Conservation (phyloP, 2,113 vertebrate genomes). For the Calyptomena viridis region DNA sequence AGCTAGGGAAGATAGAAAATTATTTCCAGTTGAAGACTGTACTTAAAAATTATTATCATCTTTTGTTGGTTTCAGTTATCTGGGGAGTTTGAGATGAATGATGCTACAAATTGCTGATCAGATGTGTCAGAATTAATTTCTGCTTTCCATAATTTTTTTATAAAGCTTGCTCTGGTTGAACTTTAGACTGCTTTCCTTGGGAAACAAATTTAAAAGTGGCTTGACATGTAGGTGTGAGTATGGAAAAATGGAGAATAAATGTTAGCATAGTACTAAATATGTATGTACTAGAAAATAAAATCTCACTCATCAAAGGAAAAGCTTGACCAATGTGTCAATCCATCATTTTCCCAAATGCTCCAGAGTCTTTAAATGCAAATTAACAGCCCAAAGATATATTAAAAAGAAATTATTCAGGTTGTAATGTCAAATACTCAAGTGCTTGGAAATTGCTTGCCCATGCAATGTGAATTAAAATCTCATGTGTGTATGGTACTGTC, state of each 20-base stretch:
- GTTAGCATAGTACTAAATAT: conserved; percentile 6
- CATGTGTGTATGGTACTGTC: not conserved
- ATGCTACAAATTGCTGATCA: conserved; percentile 70
- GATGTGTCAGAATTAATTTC: conserved; percentile 71
- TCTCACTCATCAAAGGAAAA: conserved; percentile 12
- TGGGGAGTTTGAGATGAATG: conserved; percentile 62
- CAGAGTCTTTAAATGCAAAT: conserved; percentile 39
- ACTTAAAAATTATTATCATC: conserved; percentile 60
- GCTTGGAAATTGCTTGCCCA: not conserved
- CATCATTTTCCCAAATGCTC: not conserved
- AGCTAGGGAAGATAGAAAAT: conserved; percentile 50
- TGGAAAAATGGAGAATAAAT: conserved; percentile 22
- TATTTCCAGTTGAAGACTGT: conserved; percentile 65
- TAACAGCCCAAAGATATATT: not conserved
- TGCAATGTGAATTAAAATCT: conserved; percentile 5
- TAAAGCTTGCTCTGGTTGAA: conserved; percentile 47
- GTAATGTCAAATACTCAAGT: conserved; percentile 24
- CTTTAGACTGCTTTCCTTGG: conserved; percentile 52
- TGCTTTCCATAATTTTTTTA: conserved; percentile 43
- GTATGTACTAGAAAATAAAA: conserved; percentile 27
- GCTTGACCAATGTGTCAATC: conserved; percentile 5
- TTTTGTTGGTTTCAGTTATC: conserved; percentile 58
- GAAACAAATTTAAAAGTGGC: conserved; percentile 53
- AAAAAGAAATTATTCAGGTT: conserved; percentile 13
- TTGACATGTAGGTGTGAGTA: conserved; percentile 39